Conservation (phyloP, 1,140 invertebrate genomes). For the Caenorhabditis inopinata region DNA sequence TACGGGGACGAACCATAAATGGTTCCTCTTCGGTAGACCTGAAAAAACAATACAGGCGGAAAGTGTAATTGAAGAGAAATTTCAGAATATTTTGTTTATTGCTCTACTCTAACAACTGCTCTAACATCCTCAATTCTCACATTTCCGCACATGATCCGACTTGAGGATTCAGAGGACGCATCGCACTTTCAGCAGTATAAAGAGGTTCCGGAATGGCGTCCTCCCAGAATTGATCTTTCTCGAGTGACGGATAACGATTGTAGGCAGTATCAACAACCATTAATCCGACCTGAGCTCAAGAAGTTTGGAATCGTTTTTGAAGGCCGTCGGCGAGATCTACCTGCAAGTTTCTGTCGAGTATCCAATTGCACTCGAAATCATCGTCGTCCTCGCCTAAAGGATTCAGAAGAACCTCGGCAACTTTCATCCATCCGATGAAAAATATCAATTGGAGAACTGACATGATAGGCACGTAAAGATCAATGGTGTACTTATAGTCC, state of each 20-base stretch:
- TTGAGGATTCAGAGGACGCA: slow-evolving; percentile 38
- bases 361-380: slow-evolving; percentile 63
- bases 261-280: slow-evolving; percentile 46
- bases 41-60: not conserved
- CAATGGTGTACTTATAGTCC: slow-evolving; percentile 38
- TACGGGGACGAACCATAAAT: not conserved
- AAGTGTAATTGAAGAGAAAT: too few relatives aligned
- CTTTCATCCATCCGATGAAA: slow-evolving; percentile 59
- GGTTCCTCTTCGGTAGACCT: slow-evolving; percentile 13
- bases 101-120: too few relatives aligned
- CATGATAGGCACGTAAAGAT: slow-evolving; percentile 61
- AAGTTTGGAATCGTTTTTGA: not conserved
- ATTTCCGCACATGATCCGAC: slow-evolving; percentile 39
- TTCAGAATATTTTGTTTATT: too few relatives aligned
- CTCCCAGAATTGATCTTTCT: slow-evolving; percentile 50
- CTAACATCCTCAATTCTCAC: not conserved
- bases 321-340: too few relatives aligned
- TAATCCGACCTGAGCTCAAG: slow-evolving; percentile 37
- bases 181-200: slow-evolving; percentile 44
- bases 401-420: slow-evolving; percentile 55
- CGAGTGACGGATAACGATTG: slow-evolving; percentile 30
- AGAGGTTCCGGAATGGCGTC: slow-evolving; percentile 41
- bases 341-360: slow-evolving; percentile 43
- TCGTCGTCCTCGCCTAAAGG: slow-evolving; percentile 57
- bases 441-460: slow-evolving; percentile 55